Evolutionary conservation across 2,888 invertebrate species (phyloP).

Genomic region (Bellardia bayeri): DNA sequence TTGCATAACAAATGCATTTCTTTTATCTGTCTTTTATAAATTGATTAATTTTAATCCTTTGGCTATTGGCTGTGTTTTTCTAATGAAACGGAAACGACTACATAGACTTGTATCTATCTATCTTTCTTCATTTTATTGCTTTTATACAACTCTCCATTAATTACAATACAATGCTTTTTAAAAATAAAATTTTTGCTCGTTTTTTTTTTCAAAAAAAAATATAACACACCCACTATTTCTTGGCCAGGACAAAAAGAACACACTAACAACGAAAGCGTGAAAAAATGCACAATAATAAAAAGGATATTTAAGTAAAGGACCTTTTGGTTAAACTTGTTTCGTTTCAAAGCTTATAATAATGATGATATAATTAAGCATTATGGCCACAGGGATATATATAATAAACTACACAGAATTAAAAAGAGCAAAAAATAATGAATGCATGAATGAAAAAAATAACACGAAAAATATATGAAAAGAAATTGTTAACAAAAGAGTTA

Average conservation of each 20-base stretch:
- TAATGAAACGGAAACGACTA: not conserved
- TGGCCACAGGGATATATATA: constrained; percentile 68
- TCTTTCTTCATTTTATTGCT: constrained; percentile 5
- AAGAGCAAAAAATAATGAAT: constrained; percentile 8
- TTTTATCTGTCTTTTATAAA: constrained; percentile 33
- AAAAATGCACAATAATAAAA: constrained; percentile 30
- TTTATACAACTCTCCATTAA: constrained; percentile 29
- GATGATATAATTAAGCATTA: constrained; percentile 73
- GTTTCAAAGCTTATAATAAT: constrained; percentile 70
- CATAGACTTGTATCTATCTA: not conserved
- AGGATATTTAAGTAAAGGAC: constrained; percentile 62
- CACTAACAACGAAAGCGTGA: not conserved
- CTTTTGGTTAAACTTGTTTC: constrained; percentile 69
- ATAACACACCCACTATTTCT: not conserved
- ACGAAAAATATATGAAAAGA: constrained; percentile 1
- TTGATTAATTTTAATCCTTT: constrained; percentile 54
- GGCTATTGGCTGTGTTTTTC: constrained; percentile 25
- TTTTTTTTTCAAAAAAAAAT: not conserved
- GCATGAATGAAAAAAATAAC: constrained; percentile 6
- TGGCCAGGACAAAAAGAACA: not conserved
- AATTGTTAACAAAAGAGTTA: constrained; percentile 9
- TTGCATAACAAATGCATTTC: not conserved
- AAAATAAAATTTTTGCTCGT: constrained; percentile 19
- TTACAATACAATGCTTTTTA: constrained; percentile 53
- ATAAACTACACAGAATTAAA: constrained; percentile 56